Percentiles rank a stretch among this genome's conserved stretches.
phyloP scores from a whole-genome alignment of 1,140 invertebrate species.

The honey bee (Apis mellifera) region DNA sequence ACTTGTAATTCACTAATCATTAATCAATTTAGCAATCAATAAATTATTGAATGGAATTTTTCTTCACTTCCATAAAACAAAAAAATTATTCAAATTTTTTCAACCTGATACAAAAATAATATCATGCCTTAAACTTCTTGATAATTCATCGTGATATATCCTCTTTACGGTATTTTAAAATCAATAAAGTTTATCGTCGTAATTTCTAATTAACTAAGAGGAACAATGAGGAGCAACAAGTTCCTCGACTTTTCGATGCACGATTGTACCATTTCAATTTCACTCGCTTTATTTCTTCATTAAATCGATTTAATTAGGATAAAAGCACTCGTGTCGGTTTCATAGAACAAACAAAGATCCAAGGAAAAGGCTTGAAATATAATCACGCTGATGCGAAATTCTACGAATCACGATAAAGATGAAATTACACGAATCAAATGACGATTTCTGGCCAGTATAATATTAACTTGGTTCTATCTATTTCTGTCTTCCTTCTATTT shows the following conservation, averaged over 20 bases:
- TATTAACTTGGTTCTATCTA: too few species aligned
- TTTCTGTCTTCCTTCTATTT: neutral
- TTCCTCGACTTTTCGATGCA: too few species aligned
- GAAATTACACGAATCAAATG: constrained; percentile 33
- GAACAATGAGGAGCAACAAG: constrained; percentile 13
- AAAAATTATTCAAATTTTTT: too few species aligned
- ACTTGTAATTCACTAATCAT: too few species aligned
- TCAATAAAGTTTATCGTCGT: neutral
- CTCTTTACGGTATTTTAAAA: too few species aligned
- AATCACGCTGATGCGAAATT: constrained; percentile 41
- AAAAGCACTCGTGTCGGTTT: constrained; percentile 19
- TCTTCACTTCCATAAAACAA: too few species aligned
- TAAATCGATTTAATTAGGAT: constrained; percentile 46
- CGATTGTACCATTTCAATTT: too few species aligned
- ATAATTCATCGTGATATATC: too few species aligned
- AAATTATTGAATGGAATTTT: too few species aligned
- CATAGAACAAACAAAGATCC: constrained; percentile 31
- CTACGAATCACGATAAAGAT: constrained; percentile 32
- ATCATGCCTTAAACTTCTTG: too few species aligned
- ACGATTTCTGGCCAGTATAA: neutral
- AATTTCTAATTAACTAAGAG: neutral
- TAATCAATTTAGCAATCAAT: too few species aligned
- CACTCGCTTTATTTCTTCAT: constrained; percentile 42
- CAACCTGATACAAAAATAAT: too few species aligned
- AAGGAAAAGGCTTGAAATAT: constrained; percentile 22